Base-by-base conservation (phyloP, 2,113 vertebrate genomes). In the Sebastes fasciatus region DNA sequence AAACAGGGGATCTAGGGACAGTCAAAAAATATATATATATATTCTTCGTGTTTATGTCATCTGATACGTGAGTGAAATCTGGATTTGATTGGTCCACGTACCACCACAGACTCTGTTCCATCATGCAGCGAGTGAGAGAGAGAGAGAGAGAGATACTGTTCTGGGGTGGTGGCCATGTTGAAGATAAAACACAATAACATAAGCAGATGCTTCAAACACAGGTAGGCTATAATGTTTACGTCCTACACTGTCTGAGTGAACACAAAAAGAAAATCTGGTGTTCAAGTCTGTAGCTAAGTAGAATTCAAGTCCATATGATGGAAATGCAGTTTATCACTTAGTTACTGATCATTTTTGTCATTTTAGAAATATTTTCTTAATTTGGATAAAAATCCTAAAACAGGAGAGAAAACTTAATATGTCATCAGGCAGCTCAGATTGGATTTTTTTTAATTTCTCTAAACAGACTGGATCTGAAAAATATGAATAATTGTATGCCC, bases 41-140 rank as follows among this genome's bases (percentile, higher is more conserved):
- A 63, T 80, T 67, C 13, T 82, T 80, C 7, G 67, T 92, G 85
- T 88, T 78, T 77, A 69, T 89, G 88, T 93, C 87, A 84, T 90
- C 82, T 55, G 77, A 79, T 83, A 64, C 63, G 63, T 88, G 85
- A 76, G 83, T 80, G 79, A 84, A 85, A 88, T 86, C 71, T 79
- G 84, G 75, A 91, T 90, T 83, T 79, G 71, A 87, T 83, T 87
- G 89, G 85, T 82, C 75, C 74, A 43, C 67, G 17, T 70, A 42
- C 72, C 64, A 71, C 77, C 86, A 78, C 79, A 77, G 70, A 80
- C 69, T 77, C 52, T 64, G 77, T 82, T 62, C 72, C 84, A 79
- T 89, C 81, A n/a, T 49, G 74, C 82, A 77, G 86, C 62, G 3
- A 74, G 48, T 52, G 49, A 61, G 57, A 49, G 21, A 14, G 54